phyloP scores from a whole-genome alignment of 2,113 vertebrate genomes.

The Corythaixoides concolor region DNA sequence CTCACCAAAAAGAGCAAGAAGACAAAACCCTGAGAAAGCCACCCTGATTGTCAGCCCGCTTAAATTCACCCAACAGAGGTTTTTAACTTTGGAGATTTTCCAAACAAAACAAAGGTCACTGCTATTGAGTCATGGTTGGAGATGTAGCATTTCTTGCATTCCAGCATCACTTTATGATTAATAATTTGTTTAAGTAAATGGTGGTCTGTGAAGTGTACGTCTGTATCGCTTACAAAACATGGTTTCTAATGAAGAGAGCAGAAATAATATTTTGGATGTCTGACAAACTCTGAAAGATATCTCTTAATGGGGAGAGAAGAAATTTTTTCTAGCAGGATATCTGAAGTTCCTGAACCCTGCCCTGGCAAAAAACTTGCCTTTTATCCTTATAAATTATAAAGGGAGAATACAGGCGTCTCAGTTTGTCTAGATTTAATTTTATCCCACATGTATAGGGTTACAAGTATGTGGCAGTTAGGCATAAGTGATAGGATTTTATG shows the following conservation, averaged over 20 bases:
- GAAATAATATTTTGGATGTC: background rate
- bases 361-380: background rate
- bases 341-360: constrained; percentile 13
- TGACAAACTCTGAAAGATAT: constrained; percentile 27
- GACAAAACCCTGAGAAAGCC: background rate
- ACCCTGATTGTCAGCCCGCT: background rate
- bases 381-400: constrained; percentile 14
- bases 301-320: background rate
- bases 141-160: background rate
- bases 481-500: constrained; percentile 70
- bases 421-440: constrained; percentile 48
- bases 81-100: background rate
- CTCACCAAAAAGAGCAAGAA: background rate
- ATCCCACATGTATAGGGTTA: constrained; percentile 46
- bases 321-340: background rate
- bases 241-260: constrained; percentile 2
- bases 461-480: constrained; percentile 59
- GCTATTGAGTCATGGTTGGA: background rate
- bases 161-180: background rate
- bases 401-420: background rate
- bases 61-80: background rate
- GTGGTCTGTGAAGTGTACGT: background rate
- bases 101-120: constrained; percentile 3
- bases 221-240: background rate
- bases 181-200: constrained; percentile 14